A percentile compares a stretch with the other conserved stretches of the same genome.
phyloP scores from a whole-genome alignment of 1,140 invertebrate genomes.

The Mya arenaria region DNA sequence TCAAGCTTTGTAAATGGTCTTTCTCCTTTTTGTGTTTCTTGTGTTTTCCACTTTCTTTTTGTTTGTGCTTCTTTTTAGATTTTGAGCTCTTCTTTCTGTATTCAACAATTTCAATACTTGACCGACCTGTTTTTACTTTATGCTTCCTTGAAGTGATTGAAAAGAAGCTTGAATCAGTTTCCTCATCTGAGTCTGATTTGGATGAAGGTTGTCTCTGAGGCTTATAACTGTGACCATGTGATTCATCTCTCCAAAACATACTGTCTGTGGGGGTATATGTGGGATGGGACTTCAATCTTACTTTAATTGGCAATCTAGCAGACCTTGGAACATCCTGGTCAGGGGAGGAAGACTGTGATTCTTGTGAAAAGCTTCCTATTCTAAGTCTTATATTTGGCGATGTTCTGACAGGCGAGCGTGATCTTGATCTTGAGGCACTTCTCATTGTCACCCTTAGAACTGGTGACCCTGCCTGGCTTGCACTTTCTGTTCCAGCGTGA shows the following conservation, averaged over 20 bases:
- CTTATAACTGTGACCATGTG: too few relatives aligned
- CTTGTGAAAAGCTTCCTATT: slow-evolving; percentile 16
- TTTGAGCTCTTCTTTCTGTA: slow-evolving; percentile 52
- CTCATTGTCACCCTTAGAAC: background rate
- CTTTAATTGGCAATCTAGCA: slow-evolving; percentile 37
- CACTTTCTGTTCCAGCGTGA: background rate
- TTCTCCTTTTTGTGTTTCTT: background rate
- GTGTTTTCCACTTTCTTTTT: background rate
- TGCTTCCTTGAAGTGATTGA: slow-evolving; percentile 29
- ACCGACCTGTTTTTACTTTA: slow-evolving; percentile 12
- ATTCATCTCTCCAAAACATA: too few relatives aligned
- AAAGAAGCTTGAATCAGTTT: slow-evolving; percentile 24
- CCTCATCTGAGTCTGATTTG: background rate
- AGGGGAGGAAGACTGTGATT: slow-evolving; percentile 5
- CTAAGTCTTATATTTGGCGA: background rate
- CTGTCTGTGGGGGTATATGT: too few relatives aligned
- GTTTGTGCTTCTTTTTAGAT: slow-evolving; percentile 22
- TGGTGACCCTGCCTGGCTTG: background rate
- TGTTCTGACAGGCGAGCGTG: background rate
- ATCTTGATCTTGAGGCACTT: background rate
- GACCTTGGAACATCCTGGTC: slow-evolving; percentile 32
- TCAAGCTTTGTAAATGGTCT: slow-evolving; percentile 13
- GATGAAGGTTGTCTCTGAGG: too few relatives aligned
- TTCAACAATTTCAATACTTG: slow-evolving; percentile 52
- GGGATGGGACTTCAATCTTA: too few relatives aligned